Base-by-base conservation (phyloP, 1,140 invertebrate genomes). In the Brachystomella parvula region DNA sequence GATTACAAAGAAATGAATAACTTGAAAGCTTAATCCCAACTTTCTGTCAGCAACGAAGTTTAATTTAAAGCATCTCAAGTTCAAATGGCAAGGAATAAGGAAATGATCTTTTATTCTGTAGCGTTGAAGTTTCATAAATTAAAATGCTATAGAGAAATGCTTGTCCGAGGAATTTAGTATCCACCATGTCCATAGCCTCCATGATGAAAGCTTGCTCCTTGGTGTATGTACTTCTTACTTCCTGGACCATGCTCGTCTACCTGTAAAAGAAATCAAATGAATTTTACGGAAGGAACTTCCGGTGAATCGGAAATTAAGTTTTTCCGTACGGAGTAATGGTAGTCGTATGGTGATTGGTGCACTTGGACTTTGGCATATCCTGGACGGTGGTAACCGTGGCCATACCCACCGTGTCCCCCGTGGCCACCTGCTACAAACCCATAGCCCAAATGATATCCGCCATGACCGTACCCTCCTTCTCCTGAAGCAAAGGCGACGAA, bases 181-280 rank as follows among this genome's bases (percentile, higher is more conserved):
- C 64, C 29, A 29, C 61, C 62, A 47, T 53, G 21, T 19, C 49
- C 49, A 53, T 53, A 53, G 6, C 49, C 49, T n/a, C 29, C 47
- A 39, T 57, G 31, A n/a, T 17, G 56, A 30, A 53, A 58, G 24
- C 15, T 2, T 17, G 64, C 64, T 44, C 44, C 47, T 47, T 65
- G 64, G 56, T 65, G 56, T 24, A 65, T 59, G 56, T 65, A 65
- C 33, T 65, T 65, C 3, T 28, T 28, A 49, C 59, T 59, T 6
- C 31, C 28, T 17, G 47, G 56, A 24, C 64, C 64, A 30, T 65
- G 64, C 26, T 65, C 64, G 26, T 65, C 39, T 2, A 65, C 15
- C 49, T 53, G 49, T 6, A 53, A 44, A 9, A 44, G n/a, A 44
- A 44, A 44, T 12, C 39, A 44, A 44, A 12, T 44, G 39, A 44